These are phyloP conservation scores for Brachionus rotundiformis DNA, from an alignment of 1,140 invertebrate genomes.

Conservation along the genomic window DNA sequence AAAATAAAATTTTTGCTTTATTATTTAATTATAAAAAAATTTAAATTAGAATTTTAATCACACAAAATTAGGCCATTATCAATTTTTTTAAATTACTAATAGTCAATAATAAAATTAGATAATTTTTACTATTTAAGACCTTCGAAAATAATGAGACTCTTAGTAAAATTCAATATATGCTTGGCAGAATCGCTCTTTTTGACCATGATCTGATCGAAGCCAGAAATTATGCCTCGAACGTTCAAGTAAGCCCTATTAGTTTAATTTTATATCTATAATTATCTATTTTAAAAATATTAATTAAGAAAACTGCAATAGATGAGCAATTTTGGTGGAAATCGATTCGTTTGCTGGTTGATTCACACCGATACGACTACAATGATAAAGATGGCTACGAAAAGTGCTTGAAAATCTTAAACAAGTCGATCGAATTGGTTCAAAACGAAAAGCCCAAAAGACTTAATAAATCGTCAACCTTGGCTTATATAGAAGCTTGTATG, in stretches of 20 bases:
- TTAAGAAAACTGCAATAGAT: slow-evolving; percentile 39
- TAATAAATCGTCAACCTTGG: neutral
- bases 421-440: slow-evolving; percentile 24
- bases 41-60: no score
- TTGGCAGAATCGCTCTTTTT: slow-evolving; percentile 47
- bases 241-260: neutral
- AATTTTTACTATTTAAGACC: neutral
- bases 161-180: slow-evolving; percentile 10
- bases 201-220: slow-evolving; percentile 40
- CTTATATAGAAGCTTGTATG: slow-evolving; percentile 19
- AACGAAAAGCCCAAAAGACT: neutral
- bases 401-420: slow-evolving; percentile 16
- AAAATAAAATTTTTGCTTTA: no score
- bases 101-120: neutral
- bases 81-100: no score
- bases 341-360: slow-evolving; percentile 38
- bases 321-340: slow-evolving; percentile 47
- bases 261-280: neutral
- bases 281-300: neutral
- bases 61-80: no score
- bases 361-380: slow-evolving; percentile 25
- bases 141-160: slow-evolving; percentile 11
- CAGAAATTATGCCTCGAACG: slow-evolving; percentile 22
- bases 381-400: slow-evolving; percentile 46
- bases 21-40: no score